Evolutionary conservation across 2,888 invertebrate species (phyloP).

Genomic region (Melanophora roralis): DNA sequence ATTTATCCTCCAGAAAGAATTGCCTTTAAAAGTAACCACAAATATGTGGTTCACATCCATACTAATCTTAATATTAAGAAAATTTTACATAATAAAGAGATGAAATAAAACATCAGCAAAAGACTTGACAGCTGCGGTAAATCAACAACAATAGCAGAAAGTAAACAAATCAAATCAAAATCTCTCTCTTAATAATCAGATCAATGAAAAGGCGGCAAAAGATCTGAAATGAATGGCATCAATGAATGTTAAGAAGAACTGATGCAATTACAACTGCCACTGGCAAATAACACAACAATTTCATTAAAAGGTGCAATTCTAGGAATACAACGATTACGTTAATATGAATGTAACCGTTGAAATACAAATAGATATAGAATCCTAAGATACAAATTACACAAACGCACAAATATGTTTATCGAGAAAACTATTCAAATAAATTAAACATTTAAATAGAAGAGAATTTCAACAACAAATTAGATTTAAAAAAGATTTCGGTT

Average conservation of each 20-base stretch:
- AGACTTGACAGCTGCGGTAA: conserved; percentile 55
- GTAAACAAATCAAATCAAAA: conserved; percentile 14
- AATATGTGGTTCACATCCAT: conserved; percentile 8
- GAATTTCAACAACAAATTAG: conserved; percentile 2
- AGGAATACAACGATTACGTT: conserved; percentile 35
- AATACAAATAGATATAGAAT: not conserved
- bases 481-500: not conserved
- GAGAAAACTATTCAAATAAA: conserved; percentile 22
- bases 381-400: conserved; percentile 34
- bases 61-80: conserved; percentile 19
- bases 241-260: conserved; percentile 4
- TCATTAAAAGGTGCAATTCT: conserved; percentile 62
- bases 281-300: conserved; percentile 61
- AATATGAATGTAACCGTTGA: not conserved
- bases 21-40: not conserved
- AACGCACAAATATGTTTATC: conserved; percentile 25
- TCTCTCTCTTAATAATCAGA: conserved; percentile 55
- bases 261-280: conserved; percentile 58
- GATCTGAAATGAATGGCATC: conserved; percentile 28
- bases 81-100: conserved; percentile 42
- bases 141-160: conserved; percentile 22
- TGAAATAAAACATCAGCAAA: conserved; percentile 17
- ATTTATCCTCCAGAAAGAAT: not conserved
- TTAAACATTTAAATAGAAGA: conserved; percentile 51
- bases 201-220: conserved; percentile 55